Conservation (phyloP, 2,888 invertebrate species). For the Graphium colonna region DNA sequence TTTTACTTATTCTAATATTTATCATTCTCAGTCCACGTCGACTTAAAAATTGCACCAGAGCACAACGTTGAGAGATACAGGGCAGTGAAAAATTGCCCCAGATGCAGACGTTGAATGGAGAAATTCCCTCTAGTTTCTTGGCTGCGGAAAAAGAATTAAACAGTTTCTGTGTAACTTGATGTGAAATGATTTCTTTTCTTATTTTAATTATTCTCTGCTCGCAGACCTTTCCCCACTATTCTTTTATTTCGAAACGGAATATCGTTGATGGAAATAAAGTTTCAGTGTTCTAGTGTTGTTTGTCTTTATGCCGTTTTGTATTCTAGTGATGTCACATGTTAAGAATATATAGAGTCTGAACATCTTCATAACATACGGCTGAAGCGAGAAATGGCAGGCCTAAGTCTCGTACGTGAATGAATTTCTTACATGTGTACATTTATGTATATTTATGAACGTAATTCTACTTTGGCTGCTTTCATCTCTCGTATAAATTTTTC, state of each 20-base stretch:
- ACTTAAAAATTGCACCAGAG: constrained; percentile 35
- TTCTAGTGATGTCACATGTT: too few species aligned
- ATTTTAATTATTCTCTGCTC: constrained; percentile 1
- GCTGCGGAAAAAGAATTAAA: constrained; percentile 57
- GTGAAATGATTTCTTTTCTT: constrained; percentile 14
- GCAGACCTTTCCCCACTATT: not conserved
- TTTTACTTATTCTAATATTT: constrained; percentile 24
- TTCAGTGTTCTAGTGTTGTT: not conserved
- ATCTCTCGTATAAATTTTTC: too few species aligned
- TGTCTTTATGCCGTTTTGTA: too few species aligned
- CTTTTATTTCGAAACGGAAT: not conserved
- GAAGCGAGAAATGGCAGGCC: not conserved
- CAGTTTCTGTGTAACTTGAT: constrained; percentile 24
- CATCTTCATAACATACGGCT: not conserved
- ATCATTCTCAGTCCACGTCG: constrained; percentile 34
- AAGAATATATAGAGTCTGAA: not conserved
- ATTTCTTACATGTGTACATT: not conserved
- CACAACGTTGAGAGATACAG: constrained; percentile 35
- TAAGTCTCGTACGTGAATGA: not conserved
- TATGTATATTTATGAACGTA: too few species aligned
- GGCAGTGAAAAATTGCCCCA: constrained; percentile 61
- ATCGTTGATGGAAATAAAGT: not conserved
- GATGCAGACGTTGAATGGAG: constrained; percentile 58
- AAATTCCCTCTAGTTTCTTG: constrained; percentile 46
- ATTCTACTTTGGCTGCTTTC: too few species aligned